A percentile compares a stretch with the other conserved stretches of the same genome.
These are phyloP conservation scores for Brachyistius frenatus DNA, from an alignment of 2,113 vertebrate genomes.

Conservation along the genomic window DNA sequence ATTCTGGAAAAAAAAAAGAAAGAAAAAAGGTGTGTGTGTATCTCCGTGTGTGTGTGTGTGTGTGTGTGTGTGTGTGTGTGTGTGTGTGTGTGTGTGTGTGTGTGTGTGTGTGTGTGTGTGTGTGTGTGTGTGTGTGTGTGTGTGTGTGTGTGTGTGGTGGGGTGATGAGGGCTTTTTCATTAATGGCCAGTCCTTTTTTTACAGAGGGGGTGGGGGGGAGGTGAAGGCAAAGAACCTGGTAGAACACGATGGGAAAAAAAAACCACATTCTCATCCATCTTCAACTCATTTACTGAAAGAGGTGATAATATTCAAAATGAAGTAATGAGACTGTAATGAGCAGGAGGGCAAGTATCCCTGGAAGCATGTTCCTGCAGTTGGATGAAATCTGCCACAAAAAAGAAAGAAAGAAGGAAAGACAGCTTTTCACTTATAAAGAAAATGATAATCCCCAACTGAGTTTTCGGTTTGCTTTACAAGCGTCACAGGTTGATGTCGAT, in stretches of 20 bases:
- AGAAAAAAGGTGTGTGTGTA: background rate
- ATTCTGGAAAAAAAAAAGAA: conserved; percentile 34
- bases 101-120: too few relatives aligned
- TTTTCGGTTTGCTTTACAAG: background rate
- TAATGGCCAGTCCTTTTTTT: conserved; percentile 45
- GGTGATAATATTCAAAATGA: conserved; percentile 47
- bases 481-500: background rate
- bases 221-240: conserved; percentile 47
- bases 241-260: conserved; percentile 13
- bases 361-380: conserved; percentile 25
- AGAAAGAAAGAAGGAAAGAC: background rate
- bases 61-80: too few relatives aligned
- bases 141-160: too few relatives aligned
- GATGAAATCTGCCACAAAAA: conserved; percentile 3
- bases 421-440: background rate
- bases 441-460: background rate
- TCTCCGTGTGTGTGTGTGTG: too few relatives aligned
- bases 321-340: conserved; percentile 51
- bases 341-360: conserved; percentile 45
- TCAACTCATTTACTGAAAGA: conserved; percentile 44
- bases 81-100: too few relatives aligned
- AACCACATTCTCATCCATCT: conserved; percentile 12
- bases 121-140: too few relatives aligned
- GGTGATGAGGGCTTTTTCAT: conserved; percentile 33
- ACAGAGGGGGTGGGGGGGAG: conserved; percentile 24